Conservation (phyloP, 2,797 vertebrate species). For the Myripristis murdjan region DNA sequence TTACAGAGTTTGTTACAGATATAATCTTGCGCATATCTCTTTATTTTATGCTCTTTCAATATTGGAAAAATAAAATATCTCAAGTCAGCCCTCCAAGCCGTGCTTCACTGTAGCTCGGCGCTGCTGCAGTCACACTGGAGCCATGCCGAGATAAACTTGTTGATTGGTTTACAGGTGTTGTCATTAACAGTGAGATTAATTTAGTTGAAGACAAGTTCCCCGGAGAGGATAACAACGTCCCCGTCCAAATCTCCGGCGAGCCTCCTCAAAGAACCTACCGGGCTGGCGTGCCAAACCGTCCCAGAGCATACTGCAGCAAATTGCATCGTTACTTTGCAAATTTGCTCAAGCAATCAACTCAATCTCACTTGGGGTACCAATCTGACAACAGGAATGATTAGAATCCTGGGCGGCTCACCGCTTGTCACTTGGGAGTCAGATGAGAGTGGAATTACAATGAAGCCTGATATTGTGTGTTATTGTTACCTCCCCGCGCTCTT, state of each 20-base stretch:
- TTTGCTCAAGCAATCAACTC: conserved; percentile 86
- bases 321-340: conserved; percentile 86
- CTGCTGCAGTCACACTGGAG: background rate
- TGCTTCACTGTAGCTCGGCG: background rate
- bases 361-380: conserved; percentile 80
- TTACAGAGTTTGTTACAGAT: conserved; percentile 19
- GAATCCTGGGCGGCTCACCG: conserved; percentile 73
- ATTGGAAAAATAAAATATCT: background rate
- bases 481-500: conserved; percentile 69
- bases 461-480: conserved; percentile 75
- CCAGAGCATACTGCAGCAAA: conserved; percentile 73
- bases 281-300: conserved; percentile 52
- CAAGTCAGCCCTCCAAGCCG: background rate
- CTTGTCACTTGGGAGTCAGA: conserved; percentile 72
- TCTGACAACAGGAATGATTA: conserved; percentile 85
- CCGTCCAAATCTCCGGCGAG: conserved; percentile 29
- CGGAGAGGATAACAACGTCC: conserved; percentile 44
- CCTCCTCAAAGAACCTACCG: conserved; percentile 44
- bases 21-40: background rate
- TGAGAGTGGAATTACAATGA: conserved; percentile 83
- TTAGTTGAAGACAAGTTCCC: conserved; percentile 42
- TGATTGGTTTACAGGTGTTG: conserved; percentile 35
- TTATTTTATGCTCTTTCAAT: conserved; percentile 10
- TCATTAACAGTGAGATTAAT: conserved; percentile 60
- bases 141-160: conserved; percentile 7